Evolutionary conservation across 2,113 vertebrate species (phyloP), one percentile per base, ranked within the genome.

Genomic region (Datnioides undecimradiatus): DNA sequence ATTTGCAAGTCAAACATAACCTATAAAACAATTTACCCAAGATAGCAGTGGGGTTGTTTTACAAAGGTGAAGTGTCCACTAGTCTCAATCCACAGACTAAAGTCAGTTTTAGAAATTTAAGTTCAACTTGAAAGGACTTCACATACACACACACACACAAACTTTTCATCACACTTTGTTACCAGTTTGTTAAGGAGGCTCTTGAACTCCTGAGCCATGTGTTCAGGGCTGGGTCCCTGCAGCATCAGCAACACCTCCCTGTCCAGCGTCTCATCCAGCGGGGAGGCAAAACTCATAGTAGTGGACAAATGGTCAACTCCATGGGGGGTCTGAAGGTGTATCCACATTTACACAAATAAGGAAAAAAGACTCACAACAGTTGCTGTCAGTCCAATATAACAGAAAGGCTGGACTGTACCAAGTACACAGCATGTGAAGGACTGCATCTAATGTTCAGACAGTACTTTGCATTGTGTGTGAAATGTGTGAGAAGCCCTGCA

Each of bases 161-260:
- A n/a, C n/a, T n/a, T n/a, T 66, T 41, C 69, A 25, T 60, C 40
- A 71, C n/a, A 49, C 40, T 29, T 21, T 0, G 11, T 84, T 90
- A 96, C 96, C 95, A 97, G 87, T 70, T 93, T 95, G 82, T 83
- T 88, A 19, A 96, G 38, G 1, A 90, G 52, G 25, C 48, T 51
- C 75, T 87, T 95, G 81, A 96, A 95, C 73, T 96, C 95, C 64
- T 91, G 79, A 46, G 92, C 91, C 1, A 80, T 84, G 29, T 93
- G 90, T 25, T 96, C 95, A n/a, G 92, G 92, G 52, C 76, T 93
- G 6, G 94, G 90, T 6, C 94, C 94, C 77, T 96, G 95, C 13
- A 96, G 89, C 68, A 97, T 92, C 64, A 95, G n/a, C 16, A 95
- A 85, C 52, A 96, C 94, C 78, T 97, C 96, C 73, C 84, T 92